These are phyloP conservation scores for Crotalus horridus DNA, from an alignment of 2,113 vertebrate species.

Conservation along the genomic window DNA sequence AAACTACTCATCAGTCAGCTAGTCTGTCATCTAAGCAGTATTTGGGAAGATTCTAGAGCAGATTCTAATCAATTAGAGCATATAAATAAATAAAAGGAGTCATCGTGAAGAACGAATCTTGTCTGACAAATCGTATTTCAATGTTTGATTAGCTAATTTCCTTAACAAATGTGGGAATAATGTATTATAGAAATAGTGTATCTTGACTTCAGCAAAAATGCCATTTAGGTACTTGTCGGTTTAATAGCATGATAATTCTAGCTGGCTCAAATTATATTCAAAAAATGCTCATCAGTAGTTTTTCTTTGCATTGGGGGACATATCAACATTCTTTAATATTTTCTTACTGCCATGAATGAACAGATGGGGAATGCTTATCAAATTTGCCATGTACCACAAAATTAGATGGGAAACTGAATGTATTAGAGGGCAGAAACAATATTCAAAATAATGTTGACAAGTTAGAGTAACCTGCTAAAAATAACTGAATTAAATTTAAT, in stretches of 20 bases:
- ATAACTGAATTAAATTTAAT: background rate
- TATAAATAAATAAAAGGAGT: background rate
- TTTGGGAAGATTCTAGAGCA: background rate
- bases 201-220: background rate
- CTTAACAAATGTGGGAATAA: background rate
- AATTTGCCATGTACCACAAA: background rate
- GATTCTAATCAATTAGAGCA: background rate
- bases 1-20: background rate
- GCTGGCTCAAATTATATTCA: background rate
- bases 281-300: background rate
- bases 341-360: background rate
- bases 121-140: background rate
- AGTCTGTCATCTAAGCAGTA: background rate
- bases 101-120: background rate
- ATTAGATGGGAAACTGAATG: background rate
- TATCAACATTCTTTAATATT: background rate
- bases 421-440: background rate
- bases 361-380: background rate
- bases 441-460: background rate
- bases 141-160: background rate
- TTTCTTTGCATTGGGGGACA: background rate
- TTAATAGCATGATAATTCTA: background rate
- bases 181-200: background rate
- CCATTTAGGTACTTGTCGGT: background rate
- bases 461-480: background rate